Conservation (phyloP, 2,797 vertebrate genomes). For the Pantherophis vulpinus region DNA sequence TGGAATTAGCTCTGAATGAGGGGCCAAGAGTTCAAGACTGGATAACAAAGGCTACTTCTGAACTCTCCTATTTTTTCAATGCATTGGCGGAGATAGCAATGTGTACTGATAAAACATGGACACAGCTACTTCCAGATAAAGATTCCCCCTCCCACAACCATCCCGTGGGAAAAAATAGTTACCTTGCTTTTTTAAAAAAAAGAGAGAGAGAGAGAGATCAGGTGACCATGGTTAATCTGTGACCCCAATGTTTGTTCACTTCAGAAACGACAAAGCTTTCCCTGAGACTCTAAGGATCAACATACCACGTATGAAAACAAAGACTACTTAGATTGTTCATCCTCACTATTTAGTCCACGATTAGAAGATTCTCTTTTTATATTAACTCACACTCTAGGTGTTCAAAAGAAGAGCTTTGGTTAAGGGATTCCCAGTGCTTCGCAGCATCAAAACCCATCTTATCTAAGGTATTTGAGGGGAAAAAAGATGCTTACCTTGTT, state of each 20-base stretch:
- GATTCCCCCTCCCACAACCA: conserved; percentile 59
- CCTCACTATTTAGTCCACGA: neutral
- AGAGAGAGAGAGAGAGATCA: neutral
- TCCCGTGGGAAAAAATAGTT: conserved; percentile 67
- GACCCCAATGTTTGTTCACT: conserved; percentile 53
- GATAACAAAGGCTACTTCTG: neutral
- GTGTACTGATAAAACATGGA: neutral
- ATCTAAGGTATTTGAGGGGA: neutral
- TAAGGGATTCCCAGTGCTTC: neutral
- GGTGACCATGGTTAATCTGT: conserved; percentile 37
- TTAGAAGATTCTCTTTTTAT: neutral
- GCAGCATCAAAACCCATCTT: neutral
- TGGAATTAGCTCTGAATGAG: neutral
- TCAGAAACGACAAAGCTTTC: conserved; percentile 56
- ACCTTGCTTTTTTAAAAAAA: conserved; percentile 43
- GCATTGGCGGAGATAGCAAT: neutral
- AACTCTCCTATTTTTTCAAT: neutral
- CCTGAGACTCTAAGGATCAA: conserved; percentile 53
- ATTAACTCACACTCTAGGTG: neutral
- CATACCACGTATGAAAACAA: conserved; percentile 26
- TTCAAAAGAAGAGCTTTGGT: neutral
- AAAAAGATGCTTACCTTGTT: neutral
- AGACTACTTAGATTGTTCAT: neutral
- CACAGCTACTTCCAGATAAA: conserved; percentile 23
- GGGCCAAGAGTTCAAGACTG: neutral